Conservation (phyloP, 2,888 invertebrate species). For the Ischnus inquisitorius region DNA sequence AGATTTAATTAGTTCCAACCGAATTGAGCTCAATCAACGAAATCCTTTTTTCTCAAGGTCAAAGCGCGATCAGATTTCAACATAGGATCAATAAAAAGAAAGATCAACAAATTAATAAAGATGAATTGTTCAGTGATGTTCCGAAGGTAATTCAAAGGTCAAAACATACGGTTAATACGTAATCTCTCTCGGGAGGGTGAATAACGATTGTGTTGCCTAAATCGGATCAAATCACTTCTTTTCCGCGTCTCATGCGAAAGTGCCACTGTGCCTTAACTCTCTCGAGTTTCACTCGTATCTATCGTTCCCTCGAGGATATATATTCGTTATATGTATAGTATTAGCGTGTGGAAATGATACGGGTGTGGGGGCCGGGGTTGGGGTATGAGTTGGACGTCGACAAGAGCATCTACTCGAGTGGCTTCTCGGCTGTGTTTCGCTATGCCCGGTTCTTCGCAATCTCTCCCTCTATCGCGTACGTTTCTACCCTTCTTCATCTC, state of each 20-base stretch:
- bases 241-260: conserved; percentile 29
- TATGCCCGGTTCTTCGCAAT: conserved; percentile 24
- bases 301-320: conserved; percentile 39
- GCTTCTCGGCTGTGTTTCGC: conserved; percentile 58
- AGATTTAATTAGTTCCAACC: too few species aligned
- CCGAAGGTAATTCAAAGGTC: neutral
- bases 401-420: conserved; percentile 62
- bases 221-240: conserved; percentile 62
- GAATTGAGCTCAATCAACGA: neutral
- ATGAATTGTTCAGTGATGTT: neutral
- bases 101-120: neutral
- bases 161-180: conserved; percentile 2
- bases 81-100: neutral
- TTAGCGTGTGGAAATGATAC: conserved; percentile 71
- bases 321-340: conserved; percentile 31
- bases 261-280: neutral
- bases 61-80: neutral
- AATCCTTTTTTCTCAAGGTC: neutral
- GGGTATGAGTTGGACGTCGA: conserved; percentile 65
- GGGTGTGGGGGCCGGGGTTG: conserved; percentile 64
- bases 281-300: conserved; percentile 30
- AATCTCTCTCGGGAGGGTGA: conserved; percentile 23
- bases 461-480: conserved; percentile 25
- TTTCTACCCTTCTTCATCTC: conserved; percentile 25
- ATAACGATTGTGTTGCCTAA: conserved; percentile 33